These are phyloP conservation scores for Phenganax stokvisi DNA, from an alignment of 92 coral and sea anemone genomes.

Conservation along the genomic window DNA sequence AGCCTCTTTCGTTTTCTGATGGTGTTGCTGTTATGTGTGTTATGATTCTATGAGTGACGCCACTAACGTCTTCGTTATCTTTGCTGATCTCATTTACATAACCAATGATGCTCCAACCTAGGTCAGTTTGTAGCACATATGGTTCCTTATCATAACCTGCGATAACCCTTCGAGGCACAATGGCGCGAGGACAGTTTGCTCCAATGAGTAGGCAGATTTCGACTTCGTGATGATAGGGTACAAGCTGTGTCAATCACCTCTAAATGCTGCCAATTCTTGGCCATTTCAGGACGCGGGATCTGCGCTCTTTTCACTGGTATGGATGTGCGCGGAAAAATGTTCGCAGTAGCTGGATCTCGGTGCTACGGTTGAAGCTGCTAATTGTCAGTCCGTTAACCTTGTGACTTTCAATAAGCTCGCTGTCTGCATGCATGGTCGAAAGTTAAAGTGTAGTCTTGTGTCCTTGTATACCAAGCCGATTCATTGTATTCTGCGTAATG, in stretches of 20 bases:
- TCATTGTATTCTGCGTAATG: slow-evolving; percentile 18
- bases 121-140: slow-evolving; percentile 6
- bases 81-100: neutral
- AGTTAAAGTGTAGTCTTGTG: slow-evolving; percentile 43
- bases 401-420: slow-evolving; percentile 38
- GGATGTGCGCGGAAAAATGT: slow-evolving; percentile 28
- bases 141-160: neutral
- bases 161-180: neutral
- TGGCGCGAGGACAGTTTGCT: slow-evolving; percentile 14
- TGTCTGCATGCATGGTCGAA: slow-evolving; percentile 49
- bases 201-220: neutral
- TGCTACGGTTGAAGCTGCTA: slow-evolving; percentile 31
- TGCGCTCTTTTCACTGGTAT: slow-evolving; percentile 45
- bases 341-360: slow-evolving; percentile 39
- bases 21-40: neutral
- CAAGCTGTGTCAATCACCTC: neutral
- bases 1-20: neutral
- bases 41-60: neutral
- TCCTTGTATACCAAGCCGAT: slow-evolving; percentile 46
- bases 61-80: neutral
- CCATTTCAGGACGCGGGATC: slow-evolving; percentile 44
- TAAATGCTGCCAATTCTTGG: slow-evolving; percentile 1
- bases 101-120: slow-evolving; percentile 16
- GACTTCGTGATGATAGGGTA: slow-evolving; percentile 3
- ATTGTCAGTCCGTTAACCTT: slow-evolving; percentile 46